Conservation (phyloP, 2,113 vertebrate species). For the Callithrix jacchus region DNA sequence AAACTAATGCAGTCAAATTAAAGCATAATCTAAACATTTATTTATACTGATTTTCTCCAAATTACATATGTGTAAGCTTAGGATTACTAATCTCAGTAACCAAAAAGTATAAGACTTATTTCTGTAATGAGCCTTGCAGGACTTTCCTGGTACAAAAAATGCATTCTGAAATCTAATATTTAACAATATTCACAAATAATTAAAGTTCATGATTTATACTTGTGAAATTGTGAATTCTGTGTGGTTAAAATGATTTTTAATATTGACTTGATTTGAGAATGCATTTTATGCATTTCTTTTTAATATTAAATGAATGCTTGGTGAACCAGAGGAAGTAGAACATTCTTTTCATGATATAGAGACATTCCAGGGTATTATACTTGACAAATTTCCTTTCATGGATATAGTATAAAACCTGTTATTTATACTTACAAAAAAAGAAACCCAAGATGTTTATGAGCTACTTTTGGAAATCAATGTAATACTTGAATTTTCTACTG, state of each 20-base stretch:
- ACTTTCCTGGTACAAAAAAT: not conserved
- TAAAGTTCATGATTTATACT: not conserved
- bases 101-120: not conserved
- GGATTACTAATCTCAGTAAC: not conserved
- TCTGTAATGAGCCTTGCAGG: not conserved
- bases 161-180: not conserved
- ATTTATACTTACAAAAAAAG: not conserved
- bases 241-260: not conserved
- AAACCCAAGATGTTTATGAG: not conserved
- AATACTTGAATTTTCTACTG: not conserved
- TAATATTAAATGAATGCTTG: not conserved
- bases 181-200: not conserved
- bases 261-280: not conserved
- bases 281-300: not conserved
- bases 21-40: constrained; percentile 35
- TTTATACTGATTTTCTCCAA: constrained; percentile 50
- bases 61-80: not conserved
- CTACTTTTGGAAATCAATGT: not conserved
- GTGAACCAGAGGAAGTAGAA: not conserved
- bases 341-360: not conserved
- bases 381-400: not conserved
- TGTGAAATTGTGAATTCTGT: not conserved
- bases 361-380: not conserved
- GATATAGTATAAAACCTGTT: not conserved
- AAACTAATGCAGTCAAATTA: constrained; percentile 36